Evolutionary conservation across 2,113 vertebrate genomes (phyloP), one percentile per base, ranked within the genome.

Genomic region (Pyrgilauda ruficollis): DNA sequence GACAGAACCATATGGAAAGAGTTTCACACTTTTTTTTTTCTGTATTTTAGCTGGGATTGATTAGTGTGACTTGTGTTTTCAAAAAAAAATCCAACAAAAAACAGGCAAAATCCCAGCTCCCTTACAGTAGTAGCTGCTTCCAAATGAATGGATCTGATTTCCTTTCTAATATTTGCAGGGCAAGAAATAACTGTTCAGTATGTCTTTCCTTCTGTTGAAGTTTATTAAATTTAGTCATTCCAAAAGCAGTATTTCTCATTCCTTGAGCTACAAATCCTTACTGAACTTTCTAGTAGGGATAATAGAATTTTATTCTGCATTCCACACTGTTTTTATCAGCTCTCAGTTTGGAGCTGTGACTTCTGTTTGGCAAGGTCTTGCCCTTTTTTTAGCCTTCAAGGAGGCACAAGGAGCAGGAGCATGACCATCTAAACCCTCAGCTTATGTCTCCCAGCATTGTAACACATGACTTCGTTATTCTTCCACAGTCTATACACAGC

Each of bases 141-240:
- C 91, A 95, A 82, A 86, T 85, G 44, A 90, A 95, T 84, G 72
- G 75, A 90, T 93, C 44, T 73, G 56, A 85, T 94, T 97, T 94
- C 73, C 84, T 85, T 96, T 73, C 63, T 91, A 79, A 89, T 85
- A 92, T 63, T 85, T 89, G 21, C 62, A 76, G 30, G n/a, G 39
- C 19, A 74, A 96, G 72, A 93, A 95, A 76, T 50, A 14, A 33
- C 67, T 49, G 8, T 50, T 91, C 43, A 31, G 74, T 94, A 93
- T 93, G 39, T 88, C 70, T 91, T 85, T 31, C 31, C 62, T 89
- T 50, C 87, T 88, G 47, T 62, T 46, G 46, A 63, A 80, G 35
- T 85, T 85, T 87, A 93, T 90, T 88, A 82, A 21, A 3, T 88
- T 86, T 94, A 83, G 35, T 87, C 49, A 77, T 88, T 96, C 67